Conservation (phyloP, 92 coral and sea anemone genomes). For the Hydrozoanthus gracilis region DNA sequence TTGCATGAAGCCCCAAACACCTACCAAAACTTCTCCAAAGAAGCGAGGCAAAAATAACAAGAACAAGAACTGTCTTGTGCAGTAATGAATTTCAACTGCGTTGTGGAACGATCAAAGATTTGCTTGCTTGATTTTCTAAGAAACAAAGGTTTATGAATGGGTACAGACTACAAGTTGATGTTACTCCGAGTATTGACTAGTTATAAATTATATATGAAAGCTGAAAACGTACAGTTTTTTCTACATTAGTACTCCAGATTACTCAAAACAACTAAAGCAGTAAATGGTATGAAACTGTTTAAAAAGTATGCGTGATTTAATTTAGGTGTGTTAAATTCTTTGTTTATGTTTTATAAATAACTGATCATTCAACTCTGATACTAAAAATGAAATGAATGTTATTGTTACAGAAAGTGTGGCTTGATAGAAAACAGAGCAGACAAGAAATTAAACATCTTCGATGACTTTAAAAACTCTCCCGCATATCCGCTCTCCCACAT, state of each 20-base stretch:
- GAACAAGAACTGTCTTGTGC: constrained; percentile 85
- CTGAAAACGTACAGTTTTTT: background rate
- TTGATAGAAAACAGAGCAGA: background rate
- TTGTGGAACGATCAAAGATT: background rate
- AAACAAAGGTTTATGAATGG: background rate
- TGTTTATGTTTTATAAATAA: background rate
- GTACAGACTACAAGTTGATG: background rate
- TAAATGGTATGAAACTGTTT: background rate
- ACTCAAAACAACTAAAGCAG: background rate
- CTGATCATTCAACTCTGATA: background rate
- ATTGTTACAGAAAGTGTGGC: background rate
- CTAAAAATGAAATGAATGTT: background rate
- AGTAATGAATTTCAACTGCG: constrained; percentile 38
- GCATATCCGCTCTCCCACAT: too few relatives aligned
- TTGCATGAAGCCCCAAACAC: constrained; percentile 37
- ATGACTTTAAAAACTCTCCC: too few relatives aligned
- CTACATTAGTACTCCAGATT: background rate
- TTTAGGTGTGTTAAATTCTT: background rate
- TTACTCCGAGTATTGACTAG: background rate
- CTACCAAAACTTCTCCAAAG: constrained; percentile 47
- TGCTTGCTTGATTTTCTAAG: background rate
- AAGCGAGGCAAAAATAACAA: constrained; percentile 60
- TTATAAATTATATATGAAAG: background rate
- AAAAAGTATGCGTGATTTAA: background rate
- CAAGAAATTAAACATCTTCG: too few relatives aligned